These are phyloP conservation scores for Leptopilina drosophilae DNA, from an alignment of 2,888 invertebrate genomes.

Conservation along the genomic window DNA sequence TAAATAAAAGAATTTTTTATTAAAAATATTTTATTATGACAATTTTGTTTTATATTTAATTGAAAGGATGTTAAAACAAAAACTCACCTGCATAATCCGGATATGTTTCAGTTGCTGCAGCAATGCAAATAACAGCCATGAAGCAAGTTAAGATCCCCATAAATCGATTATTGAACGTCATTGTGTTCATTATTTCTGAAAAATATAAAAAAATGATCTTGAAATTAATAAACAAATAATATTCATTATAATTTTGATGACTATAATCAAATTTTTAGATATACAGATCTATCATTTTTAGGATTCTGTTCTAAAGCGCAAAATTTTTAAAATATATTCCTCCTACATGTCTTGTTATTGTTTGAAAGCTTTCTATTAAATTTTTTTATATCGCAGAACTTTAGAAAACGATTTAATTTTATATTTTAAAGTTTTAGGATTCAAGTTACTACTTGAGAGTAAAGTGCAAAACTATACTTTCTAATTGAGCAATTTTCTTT, in stretches of 20 bases:
- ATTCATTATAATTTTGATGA: no score
- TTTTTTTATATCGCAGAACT: not conserved
- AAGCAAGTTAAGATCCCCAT: not conserved
- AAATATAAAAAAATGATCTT: not conserved
- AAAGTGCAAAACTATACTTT: not conserved
- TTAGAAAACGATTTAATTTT: constrained; percentile 19
- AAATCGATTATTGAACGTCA: constrained; percentile 12
- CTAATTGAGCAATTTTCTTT: not conserved
- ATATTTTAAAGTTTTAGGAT: not conserved
- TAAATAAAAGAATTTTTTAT: no score
- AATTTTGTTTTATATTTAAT: not conserved
- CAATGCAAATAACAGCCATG: not conserved
- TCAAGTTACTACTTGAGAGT: not conserved
- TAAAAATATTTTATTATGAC: not conserved
- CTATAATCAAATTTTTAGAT: no score
- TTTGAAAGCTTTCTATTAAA: constrained; percentile 1
- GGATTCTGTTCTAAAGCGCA: no score
- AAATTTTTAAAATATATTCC: no score
- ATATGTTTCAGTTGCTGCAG: constrained; percentile 26
- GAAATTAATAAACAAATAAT: not conserved
- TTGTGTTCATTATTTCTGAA: constrained; percentile 7
- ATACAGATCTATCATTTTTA: not conserved
- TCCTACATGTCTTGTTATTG: no score
- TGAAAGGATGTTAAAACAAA: no score
- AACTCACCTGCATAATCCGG: constrained; percentile 38